Evolutionary conservation across 2,113 vertebrate species (phyloP).

Genomic region (Oxyura jamaicensis): DNA sequence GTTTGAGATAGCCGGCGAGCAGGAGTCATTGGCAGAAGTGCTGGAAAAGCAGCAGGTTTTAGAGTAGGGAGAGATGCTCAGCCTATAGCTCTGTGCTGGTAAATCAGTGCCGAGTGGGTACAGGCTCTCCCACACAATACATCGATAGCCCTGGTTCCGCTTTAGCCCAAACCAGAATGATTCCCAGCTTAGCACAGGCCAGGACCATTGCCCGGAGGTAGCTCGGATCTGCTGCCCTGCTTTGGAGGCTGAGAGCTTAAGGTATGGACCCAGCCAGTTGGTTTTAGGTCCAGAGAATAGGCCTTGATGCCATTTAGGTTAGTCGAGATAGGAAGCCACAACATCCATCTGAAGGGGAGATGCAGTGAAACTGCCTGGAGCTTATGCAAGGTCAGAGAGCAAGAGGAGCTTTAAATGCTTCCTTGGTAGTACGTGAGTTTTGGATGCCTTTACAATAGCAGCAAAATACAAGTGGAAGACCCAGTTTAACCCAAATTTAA

Average conservation of each 20-base stretch:
- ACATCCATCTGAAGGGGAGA: background rate
- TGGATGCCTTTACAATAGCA: background rate
- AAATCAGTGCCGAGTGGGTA: background rate
- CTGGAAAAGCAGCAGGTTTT: background rate
- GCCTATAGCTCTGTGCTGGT: background rate
- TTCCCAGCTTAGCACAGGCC: background rate
- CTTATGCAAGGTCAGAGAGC: background rate
- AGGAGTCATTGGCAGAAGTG: background rate
- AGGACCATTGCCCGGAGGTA: background rate
- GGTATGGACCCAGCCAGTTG: fast-evolving
- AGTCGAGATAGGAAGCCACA: background rate
- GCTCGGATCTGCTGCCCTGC: background rate
- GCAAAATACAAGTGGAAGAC: background rate
- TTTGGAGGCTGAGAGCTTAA: background rate
- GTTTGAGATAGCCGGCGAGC: background rate
- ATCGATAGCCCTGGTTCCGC: background rate
- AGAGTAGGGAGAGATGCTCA: background rate
- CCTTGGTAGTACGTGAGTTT: fast-evolving
- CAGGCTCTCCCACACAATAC: background rate
- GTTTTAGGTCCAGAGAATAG: background rate
- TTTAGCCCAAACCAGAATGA: background rate
- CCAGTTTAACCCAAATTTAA: background rate
- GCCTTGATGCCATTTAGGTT: background rate
- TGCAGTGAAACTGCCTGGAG: background rate
- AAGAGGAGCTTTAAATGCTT: background rate